Percentiles rank a stretch among this genome's conserved stretches.
phyloP scores from a whole-genome alignment of 2,888 invertebrate species.

The Papilio elwesi region DNA sequence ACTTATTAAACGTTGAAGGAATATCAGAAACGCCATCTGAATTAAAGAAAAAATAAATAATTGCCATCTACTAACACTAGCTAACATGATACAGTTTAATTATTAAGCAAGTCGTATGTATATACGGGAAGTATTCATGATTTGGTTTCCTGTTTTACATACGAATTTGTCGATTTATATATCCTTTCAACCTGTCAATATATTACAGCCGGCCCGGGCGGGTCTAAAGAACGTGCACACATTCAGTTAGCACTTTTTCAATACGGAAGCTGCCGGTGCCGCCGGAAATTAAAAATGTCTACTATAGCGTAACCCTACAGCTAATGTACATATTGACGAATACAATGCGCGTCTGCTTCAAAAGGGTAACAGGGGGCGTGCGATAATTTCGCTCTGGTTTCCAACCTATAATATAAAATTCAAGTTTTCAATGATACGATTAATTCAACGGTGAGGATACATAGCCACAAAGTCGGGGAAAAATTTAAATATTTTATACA shows the following conservation, averaged over 20 bases:
- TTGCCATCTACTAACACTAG: too few relatives aligned
- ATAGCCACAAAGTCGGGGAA: too few relatives aligned
- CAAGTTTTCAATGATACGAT: too few relatives aligned
- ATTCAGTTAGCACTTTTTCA: conserved; percentile 76
- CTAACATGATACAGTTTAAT: too few relatives aligned
- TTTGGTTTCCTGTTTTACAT: neutral
- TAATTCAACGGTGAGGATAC: too few relatives aligned
- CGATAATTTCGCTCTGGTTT: neutral
- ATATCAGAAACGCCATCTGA: too few relatives aligned
- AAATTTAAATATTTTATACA: too few relatives aligned
- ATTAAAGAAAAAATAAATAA: too few relatives aligned
- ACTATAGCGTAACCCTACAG: conserved; percentile 47
- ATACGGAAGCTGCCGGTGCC: conserved; percentile 61
- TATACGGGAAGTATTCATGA: neutral
- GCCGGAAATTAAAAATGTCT: conserved; percentile 77
- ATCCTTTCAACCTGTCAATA: conserved; percentile 1
- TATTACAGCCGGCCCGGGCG: neutral
- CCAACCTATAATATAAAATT: too few relatives aligned
- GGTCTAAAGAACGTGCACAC: conserved; percentile 53
- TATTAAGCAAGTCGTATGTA: too few relatives aligned
- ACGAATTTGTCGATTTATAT: neutral
- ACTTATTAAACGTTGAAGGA: too few relatives aligned
- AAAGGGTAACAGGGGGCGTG: neutral
- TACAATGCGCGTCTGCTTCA: conserved; percentile 20
- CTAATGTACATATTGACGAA: conserved; percentile 46